A percentile compares a stretch with the other conserved stretches of the same genome.
Evolutionary conservation across 2,797 vertebrate species (phyloP).

Genomic region (Etheostoma nigrum): DNA sequence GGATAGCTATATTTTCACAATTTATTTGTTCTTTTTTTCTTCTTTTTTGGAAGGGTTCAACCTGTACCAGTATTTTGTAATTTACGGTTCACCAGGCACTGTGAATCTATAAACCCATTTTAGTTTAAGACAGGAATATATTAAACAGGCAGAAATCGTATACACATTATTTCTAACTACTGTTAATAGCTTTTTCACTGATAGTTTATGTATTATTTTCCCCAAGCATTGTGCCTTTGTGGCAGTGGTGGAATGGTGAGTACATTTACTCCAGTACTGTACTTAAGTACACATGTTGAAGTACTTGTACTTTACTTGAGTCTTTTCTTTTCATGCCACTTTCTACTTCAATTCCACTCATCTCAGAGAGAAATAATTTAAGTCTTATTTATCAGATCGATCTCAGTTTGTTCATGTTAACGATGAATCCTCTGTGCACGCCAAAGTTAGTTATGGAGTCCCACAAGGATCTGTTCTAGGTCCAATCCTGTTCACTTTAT

Average conservation of each 20-base stretch:
- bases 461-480: too few relatives aligned
- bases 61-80: neutral
- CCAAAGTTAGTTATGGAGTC: too few relatives aligned
- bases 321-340: too few relatives aligned
- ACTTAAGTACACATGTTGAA: too few relatives aligned
- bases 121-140: neutral
- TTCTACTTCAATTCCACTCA: too few relatives aligned
- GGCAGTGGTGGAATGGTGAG: conserved; percentile 30
- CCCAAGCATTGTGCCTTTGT: conserved; percentile 58
- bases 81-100: neutral
- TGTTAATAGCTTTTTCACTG: conserved; percentile 75
- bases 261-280: too few relatives aligned
- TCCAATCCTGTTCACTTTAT: too few relatives aligned
- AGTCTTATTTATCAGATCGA: too few relatives aligned
- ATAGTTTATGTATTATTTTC: conserved; percentile 73
- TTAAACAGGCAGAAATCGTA: neutral
- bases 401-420: too few relatives aligned
- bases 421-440: too few relatives aligned
- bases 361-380: too few relatives aligned
- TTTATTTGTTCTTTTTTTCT: neutral
- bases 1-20: neutral
- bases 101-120: neutral
- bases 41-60: neutral
- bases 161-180: conserved; percentile 2
- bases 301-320: too few relatives aligned